Percentiles rank a stretch among this genome's conserved stretches.
Conservation (phyloP, 2,888 invertebrate species). For the Biston stratarius region DNA sequence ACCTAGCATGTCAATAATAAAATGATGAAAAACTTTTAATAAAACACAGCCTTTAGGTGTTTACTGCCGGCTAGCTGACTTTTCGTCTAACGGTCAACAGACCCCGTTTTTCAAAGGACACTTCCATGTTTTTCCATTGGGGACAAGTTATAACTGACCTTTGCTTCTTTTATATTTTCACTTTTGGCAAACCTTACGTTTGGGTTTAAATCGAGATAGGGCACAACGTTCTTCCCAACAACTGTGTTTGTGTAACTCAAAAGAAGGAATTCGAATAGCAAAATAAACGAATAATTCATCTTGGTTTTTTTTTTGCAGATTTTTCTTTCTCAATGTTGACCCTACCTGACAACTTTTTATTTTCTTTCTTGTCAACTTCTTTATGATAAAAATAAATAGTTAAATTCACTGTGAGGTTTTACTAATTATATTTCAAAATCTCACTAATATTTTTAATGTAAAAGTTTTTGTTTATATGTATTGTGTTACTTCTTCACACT, state of each 20-base stretch:
- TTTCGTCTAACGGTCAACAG: too few species aligned
- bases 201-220: slow-evolving; percentile 56
- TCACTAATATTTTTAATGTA: too few species aligned
- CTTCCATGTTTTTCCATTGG: too few species aligned
- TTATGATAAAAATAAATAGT: background rate
- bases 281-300: slow-evolving; percentile 44
- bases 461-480: too few species aligned
- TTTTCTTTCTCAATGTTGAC: slow-evolving; percentile 16
- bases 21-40: too few species aligned
- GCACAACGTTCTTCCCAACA: slow-evolving; percentile 54
- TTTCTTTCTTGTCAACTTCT: background rate
- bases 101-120: too few species aligned
- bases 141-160: slow-evolving; percentile 1
- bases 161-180: slow-evolving; percentile 38
- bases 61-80: too few species aligned
- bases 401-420: background rate
- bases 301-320: slow-evolving; percentile 16
- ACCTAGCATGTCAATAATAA: too few species aligned
- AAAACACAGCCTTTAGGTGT: too few species aligned
- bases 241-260: slow-evolving; percentile 30
- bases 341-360: slow-evolving; percentile 3
- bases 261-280: slow-evolving; percentile 36
- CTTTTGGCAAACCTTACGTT: slow-evolving; percentile 37
- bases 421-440: background rate
- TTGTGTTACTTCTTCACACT: too few species aligned